Base-by-base conservation (phyloP, 2,888 invertebrate genomes). In the Nomada hirtipes region DNA sequence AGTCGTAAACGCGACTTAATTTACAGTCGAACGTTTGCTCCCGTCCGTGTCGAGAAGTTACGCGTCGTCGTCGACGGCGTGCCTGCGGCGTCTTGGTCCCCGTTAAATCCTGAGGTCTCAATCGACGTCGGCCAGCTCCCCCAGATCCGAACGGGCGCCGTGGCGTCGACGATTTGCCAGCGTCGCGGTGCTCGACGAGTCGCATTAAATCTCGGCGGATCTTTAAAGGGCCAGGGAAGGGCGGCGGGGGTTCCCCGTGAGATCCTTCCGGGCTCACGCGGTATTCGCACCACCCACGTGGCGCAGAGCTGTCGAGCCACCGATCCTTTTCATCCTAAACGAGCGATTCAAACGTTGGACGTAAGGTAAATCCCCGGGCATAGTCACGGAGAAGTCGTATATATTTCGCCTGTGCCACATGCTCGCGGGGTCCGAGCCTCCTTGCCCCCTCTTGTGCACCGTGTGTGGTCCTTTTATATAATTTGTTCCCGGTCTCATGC, bases 291-390 rank as follows among this genome's bases (percentile, higher is more conserved):
- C 92, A 91, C 92, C 92, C 92, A 92, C 91, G 92, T 91, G 86
- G 89, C 59, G 59, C 76, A 69, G 76, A 83, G 80, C 72, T 83
- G 84, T 83, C 82, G 84, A 89, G 89, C 89, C 91, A 89, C 88
- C 88, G 89, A 92, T 90, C 92, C 91, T 91, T 92, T 92, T 92
- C 91, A 91, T 91, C 91, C 91, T 90, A 92, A 92, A 92, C 91
- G 91, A 92, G 91, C 91, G 91, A 91, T 92, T 92, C 92, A 91
- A 91, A 89, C 89, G 61, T 89, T 79, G 88, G 90, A 87, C 85
- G 85, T 86, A 87, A 91, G 91, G 90, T 91, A 90, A 92, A 92
- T 92, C 91, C 90, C 90, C 87, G 86, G 85, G 89, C 89, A 86
- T 86, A 90, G 91, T 91, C 91, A 90, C 89, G 91, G 86, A 85